Evolutionary conservation across 2,888 invertebrate species (phyloP), one percentile per base, ranked within the genome.

Genomic region (Troides oblongomaculatus): DNA sequence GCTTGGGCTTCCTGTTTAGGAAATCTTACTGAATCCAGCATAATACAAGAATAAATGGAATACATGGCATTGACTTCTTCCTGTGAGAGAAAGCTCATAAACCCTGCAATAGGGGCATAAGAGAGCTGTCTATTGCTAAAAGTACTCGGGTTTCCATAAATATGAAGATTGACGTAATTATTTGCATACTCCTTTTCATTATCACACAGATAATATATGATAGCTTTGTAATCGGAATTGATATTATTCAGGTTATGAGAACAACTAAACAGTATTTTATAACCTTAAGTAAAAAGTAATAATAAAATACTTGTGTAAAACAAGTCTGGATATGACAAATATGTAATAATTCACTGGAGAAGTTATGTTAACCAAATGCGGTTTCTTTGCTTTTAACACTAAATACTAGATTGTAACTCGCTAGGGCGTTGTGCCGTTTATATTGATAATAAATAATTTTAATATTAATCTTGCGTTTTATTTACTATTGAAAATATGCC

Each of bases 321-420:
- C 17, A 50, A 68, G 57, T 65, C 25, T 50, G 56, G 61, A 69
- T 59, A 59, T 60, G 30, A 43, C 60, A 50, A 25, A 25, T 25
- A 25, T 60, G 67, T 70, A 66, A 71, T 71, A 69, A 60, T 68
- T 64, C 59, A 61, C 68, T 68, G 50, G 63, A 72, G 68, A 69
- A 62, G 68, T 71, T 81, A 82, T 79, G 81, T 80, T 80, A 80
- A 82, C 78, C 72, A 18, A 71, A 39, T 67, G 79, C 70, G 72
- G 79, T 78, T 78, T 74, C 71, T 74, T 83, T 85, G 86, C 88
- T 87, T 87, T 81, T 84, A 83, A 82, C 80, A 81, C 82, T 86
- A 86, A 82, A 82, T 81, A 62, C 59, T 75, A 72, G 67, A 57
- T 64, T 64, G 64, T 70, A 79, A 82, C 79, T 81, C 84, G 84